Base-by-base conservation (phyloP, 2,888 invertebrate genomes). In the Xanthostigma xanthostigma region DNA sequence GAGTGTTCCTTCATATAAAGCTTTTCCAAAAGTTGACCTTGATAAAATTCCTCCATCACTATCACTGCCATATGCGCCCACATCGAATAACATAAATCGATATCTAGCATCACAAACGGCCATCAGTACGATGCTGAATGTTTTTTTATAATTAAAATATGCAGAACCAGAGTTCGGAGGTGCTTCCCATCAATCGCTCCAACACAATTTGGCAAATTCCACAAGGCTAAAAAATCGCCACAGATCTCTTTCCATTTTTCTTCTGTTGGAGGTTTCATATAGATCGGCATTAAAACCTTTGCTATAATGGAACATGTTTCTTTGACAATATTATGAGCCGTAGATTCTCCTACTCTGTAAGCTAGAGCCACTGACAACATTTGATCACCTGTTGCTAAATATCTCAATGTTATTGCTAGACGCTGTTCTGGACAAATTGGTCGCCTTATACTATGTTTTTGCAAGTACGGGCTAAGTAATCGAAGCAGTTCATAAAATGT, bases 191-290 rank as follows among this genome's bases (percentile, higher is more conserved):
- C 51, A 3, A 53, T 46, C 8, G 53, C 51, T 27, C 53, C 56
- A 36, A 41, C 46, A 39, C 54, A 56, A 48, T 54, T 53, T 1
- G 54, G 54, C 11, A 55, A 36, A 49, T 56, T 56, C 51, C 51
- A 56, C 40, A 45, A 45, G 5, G 33, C 9, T 38, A 37, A 41
- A 44, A 48, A 54, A 11, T 48, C 50, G 10, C 11, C 11, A 10
- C 12, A 13, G 9, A 53, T 54, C 35, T 44, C 35, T 48, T 51
- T 51, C 54, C 54, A 55, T 8, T 49, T 41, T 10, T 47, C 43
- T 34, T 49, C 14, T n/a, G 44, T 48, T 9, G 53, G 54, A 46
- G 38, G 9, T 14, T 36, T 46, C 27, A 56, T 39, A 45, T 49
- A 54, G 8, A 40, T 44, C 4, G 51, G 47, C 40, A 42, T 12